Base-by-base conservation (phyloP, 2,113 vertebrate genomes). In the Origma solitaria region DNA sequence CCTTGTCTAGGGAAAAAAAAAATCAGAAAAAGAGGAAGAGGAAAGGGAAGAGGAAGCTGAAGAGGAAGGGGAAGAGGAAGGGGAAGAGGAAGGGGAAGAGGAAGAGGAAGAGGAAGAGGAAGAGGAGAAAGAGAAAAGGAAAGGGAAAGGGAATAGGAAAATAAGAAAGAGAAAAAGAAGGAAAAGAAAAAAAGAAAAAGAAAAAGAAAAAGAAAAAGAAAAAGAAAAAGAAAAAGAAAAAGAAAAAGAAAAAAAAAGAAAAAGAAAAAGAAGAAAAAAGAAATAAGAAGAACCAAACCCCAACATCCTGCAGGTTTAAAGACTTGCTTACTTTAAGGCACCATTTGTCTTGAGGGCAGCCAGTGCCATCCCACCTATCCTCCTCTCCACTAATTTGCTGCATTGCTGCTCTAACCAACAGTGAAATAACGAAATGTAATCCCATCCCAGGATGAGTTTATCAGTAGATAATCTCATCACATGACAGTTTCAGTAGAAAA, bases 401-500 rank as follows among this genome's bases (percentile, higher is more conserved):
- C 82, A 47, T 20, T 69, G 45, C 66, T 79, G 75, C 70, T 92
- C 64, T 71, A 54, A 90, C 85, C 89, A 76, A 24, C 66, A 83
- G 79, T 79, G 88, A 81, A 87, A 95, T 66, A 94, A 77, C 3
- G 18, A 86, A 84, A 75, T 68, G 44, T 92, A 92, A 92, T 92
- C 91, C 68, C 85, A 86, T 85, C 88, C 86, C 73, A 80, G 76
- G n/a, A 95, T 82, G 71, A 93, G 73, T 95, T 95, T 93, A 90
- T 96, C 51, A 0, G 69, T 61, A 88, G 72, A 90, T 96, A 96
- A 96, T 97, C 94, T 94, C 92, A 79, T 96, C 83, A 94, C 90
- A 80, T 93, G 86, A 85, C 84, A 78, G 79, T 92, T 96, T 94
- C 76, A 90, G 70, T 84, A 94, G 86, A 92, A 97, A 96, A 92